Conservation (phyloP, 2,888 invertebrate genomes). For the Ecdyonurus torrentis region DNA sequence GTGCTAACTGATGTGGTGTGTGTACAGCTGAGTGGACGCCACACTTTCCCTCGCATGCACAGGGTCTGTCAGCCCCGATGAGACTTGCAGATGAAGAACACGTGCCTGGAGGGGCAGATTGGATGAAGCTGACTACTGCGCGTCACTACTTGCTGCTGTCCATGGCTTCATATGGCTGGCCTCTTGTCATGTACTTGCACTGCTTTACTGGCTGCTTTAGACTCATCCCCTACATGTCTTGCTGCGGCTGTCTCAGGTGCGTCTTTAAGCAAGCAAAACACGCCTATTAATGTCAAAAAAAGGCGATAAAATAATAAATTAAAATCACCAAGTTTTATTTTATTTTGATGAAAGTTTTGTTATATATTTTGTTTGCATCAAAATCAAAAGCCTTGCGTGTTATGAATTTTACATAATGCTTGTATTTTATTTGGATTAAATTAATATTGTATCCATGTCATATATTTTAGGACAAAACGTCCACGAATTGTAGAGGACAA, state of each 20-base stretch:
- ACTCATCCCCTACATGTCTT: conserved; percentile 47
- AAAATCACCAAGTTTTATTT: no score
- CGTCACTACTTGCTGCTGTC: conserved; percentile 63
- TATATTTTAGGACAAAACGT: conserved; percentile 27
- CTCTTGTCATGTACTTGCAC: conserved; percentile 62
- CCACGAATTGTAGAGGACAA: conserved; percentile 69
- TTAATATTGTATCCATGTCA: no score
- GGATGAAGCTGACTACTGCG: conserved; percentile 62
- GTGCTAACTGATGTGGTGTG: no score
- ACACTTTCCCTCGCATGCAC: background rate
- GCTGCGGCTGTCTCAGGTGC: conserved; percentile 54
- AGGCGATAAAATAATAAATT: no score
- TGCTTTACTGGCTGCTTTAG: conserved; percentile 58
- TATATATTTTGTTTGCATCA: no score
- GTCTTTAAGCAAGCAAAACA: conserved; percentile 16
- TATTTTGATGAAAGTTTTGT: no score
- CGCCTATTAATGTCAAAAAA: no score
- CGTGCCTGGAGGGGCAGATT: conserved; percentile 22
- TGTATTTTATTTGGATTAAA: no score
- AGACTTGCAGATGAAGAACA: conserved; percentile 4
- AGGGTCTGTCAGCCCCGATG: background rate
- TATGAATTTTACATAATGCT: no score
- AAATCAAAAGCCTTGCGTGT: no score
- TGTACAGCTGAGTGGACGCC: background rate
- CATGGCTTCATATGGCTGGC: conserved; percentile 77